Evolutionary conservation across 2,113 vertebrate genomes (phyloP).

Genomic region (Phylloscopus trochilus): DNA sequence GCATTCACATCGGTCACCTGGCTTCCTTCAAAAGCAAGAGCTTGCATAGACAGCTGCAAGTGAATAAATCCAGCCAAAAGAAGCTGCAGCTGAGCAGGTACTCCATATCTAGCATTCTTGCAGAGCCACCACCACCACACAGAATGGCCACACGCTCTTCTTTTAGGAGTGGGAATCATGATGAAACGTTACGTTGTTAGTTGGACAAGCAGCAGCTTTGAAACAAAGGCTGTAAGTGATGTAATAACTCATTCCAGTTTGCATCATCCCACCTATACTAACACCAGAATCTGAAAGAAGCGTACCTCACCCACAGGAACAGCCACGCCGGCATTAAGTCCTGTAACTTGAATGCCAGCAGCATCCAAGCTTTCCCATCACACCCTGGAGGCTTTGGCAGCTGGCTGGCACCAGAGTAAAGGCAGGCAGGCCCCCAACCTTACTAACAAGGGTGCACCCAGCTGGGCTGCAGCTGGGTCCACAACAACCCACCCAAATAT

Average conservation of each 20-base stretch:
- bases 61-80: neutral
- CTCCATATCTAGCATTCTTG: neutral
- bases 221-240: neutral
- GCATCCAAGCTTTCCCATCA: neutral
- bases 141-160: neutral
- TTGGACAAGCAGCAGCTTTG: neutral
- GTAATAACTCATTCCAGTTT: neutral
- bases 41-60: neutral
- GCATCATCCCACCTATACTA: neutral
- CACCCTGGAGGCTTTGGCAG: neutral
- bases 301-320: rapidly evolving
- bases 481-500: rapidly evolving
- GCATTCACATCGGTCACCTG: rapidly evolving
- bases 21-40: neutral
- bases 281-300: neutral
- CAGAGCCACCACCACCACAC: neutral
- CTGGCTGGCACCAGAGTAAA: neutral
- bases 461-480: too few species aligned
- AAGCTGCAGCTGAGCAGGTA: neutral
- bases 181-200: neutral
- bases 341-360: neutral
- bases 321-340: rapidly evolving
- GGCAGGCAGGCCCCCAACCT: neutral
- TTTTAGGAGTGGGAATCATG: neutral
- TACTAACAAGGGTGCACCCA: neutral